These are phyloP conservation scores for Sisyra nigra DNA, from an alignment of 2,888 invertebrate species.

Conservation along the genomic window DNA sequence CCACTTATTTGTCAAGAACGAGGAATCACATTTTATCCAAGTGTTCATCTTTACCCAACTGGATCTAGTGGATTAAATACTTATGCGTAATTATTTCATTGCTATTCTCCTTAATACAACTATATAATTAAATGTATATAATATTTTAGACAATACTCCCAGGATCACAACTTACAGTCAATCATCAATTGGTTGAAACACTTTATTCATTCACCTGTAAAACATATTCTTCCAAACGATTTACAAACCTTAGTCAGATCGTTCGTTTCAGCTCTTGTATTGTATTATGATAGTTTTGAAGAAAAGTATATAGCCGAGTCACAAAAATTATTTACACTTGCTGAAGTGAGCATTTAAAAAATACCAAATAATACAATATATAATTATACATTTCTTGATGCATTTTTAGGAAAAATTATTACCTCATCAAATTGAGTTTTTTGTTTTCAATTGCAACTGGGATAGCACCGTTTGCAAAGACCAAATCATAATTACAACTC, in stretches of 20 bases:
- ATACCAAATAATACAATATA: conserved; percentile 31
- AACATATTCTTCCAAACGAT: conserved; percentile 26
- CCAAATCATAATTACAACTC: not conserved
- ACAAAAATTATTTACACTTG: conserved; percentile 47
- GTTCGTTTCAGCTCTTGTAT: conserved; percentile 29
- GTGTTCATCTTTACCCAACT: conserved; percentile 44
- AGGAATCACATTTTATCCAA: conserved; percentile 39
- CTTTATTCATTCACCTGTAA: conserved; percentile 41
- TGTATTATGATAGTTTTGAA: conserved; percentile 55
- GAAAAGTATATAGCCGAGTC: conserved; percentile 46
- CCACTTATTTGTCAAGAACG: conserved; percentile 33
- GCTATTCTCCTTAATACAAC: not conserved
- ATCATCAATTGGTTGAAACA: conserved; percentile 44
- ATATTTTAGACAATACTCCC: conserved; percentile 30
- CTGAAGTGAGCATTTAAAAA: conserved; percentile 31
- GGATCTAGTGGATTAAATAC: conserved; percentile 31
- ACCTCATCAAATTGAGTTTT: conserved; percentile 3
- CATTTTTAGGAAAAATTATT: conserved; percentile 6
- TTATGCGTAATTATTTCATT: conserved; percentile 28
- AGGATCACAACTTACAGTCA: conserved; percentile 40
- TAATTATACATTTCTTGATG: conserved; percentile 25
- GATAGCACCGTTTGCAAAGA: not conserved
- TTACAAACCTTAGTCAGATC: conserved; percentile 20
- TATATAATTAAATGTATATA: not conserved
- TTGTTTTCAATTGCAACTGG: conserved; percentile 6